phyloP scores from a whole-genome alignment of 2,888 invertebrate species.

The Erpobdella octoculata region DNA sequence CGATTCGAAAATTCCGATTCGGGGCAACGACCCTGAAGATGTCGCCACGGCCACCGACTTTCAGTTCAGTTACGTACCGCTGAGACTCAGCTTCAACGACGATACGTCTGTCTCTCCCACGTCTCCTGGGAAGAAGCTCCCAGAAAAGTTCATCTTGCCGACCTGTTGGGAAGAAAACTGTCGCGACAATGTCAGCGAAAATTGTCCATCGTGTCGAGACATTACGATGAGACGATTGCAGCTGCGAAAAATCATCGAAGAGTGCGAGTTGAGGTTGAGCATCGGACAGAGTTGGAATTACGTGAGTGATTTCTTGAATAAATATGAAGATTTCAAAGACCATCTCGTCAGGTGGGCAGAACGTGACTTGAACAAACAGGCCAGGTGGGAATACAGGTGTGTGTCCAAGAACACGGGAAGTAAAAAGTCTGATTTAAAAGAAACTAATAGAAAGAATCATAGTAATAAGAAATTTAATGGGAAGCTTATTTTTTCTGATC shows the following conservation, averaged over 20 bases:
- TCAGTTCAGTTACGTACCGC: not conserved
- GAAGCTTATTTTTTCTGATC: not conserved
- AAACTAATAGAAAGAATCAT: too few species aligned
- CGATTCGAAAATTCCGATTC: too few species aligned
- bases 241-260: not conserved
- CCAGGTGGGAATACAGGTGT: too few species aligned
- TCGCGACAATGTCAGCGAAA: not conserved
- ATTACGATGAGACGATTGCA: slow-evolving; percentile 7
- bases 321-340: not conserved
- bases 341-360: not conserved
- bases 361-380: not conserved
- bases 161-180: not conserved
- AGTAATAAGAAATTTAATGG: not conserved
- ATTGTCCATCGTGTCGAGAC: not conserved
- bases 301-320: not conserved
- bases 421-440: too few species aligned
- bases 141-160: not conserved
- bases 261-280: not conserved
- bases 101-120: not conserved
- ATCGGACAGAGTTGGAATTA: not conserved
- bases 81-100: not conserved
- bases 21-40: not conserved
- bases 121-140: not conserved
- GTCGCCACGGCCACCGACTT: not conserved
- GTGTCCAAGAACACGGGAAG: too few species aligned